A percentile compares a stretch with the other conserved stretches of the same genome.
Evolutionary conservation across 2,888 invertebrate genomes (phyloP).

Genomic region (Acronicta alni): DNA sequence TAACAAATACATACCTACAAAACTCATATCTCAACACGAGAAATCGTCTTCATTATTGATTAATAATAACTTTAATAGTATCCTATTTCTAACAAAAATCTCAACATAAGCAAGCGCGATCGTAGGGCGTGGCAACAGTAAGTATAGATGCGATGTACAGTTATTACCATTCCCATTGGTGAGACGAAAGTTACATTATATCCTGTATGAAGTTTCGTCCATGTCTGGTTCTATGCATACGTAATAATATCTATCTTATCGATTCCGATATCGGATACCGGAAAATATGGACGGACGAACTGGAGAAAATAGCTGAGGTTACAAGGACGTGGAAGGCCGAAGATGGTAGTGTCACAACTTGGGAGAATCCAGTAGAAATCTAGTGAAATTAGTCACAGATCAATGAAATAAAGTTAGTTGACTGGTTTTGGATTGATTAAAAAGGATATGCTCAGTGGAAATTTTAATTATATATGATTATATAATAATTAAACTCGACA

Average conservation of each 20-base stretch:
- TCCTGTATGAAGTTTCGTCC: constrained; percentile 13
- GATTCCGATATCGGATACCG: background rate
- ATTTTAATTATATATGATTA: too few species aligned
- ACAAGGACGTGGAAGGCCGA: background rate
- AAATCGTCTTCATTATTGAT: background rate
- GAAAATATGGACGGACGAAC: background rate
- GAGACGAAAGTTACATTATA: constrained; percentile 71
- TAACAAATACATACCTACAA: too few species aligned
- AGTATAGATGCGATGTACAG: constrained; percentile 45
- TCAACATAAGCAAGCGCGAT: constrained; percentile 50
- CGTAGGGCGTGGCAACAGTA: constrained; percentile 21
- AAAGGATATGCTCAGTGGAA: too few species aligned
- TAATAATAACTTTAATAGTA: background rate
- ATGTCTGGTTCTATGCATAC: constrained; percentile 65
- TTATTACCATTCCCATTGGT: constrained; percentile 52
- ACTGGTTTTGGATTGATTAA: too few species aligned
- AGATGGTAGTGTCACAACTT: too few species aligned
- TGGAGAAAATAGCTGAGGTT: background rate
- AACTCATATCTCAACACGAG: background rate
- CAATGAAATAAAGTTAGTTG: too few species aligned
- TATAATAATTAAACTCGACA: too few species aligned
- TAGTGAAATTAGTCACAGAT: too few species aligned
- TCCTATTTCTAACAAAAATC: constrained; percentile 39
- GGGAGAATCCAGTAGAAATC: too few species aligned
- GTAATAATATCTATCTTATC: background rate